Evolutionary conservation across 2,888 invertebrate genomes (phyloP).

Genomic region (Cheilosia variabilis): DNA sequence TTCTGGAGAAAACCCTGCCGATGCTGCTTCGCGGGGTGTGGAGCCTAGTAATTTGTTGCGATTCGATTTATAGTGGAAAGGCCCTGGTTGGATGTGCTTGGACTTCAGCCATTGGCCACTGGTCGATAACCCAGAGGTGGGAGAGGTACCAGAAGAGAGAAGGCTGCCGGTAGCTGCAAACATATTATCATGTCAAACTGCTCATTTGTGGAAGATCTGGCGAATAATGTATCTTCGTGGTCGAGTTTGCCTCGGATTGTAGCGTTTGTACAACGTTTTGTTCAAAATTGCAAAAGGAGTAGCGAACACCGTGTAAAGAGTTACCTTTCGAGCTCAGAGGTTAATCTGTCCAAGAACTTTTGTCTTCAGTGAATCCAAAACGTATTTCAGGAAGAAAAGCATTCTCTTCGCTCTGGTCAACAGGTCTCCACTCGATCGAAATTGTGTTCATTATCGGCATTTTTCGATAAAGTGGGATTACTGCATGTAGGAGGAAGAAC

Average conservation of each 20-base stretch:
- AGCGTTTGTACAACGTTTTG: neutral
- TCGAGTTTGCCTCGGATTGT: neutral
- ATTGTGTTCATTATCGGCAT: neutral
- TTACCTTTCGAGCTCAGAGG: neutral
- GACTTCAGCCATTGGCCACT: neutral
- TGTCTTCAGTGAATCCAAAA: neutral
- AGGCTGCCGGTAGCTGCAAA: neutral
- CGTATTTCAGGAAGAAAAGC: neutral
- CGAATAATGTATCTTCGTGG: constrained; percentile 21
- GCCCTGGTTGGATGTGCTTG: constrained; percentile 64
- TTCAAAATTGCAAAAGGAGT: too few relatives aligned
- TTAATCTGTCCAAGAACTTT: neutral
- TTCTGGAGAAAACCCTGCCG: too few relatives aligned
- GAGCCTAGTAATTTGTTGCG: constrained; percentile 48
- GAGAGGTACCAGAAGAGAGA: constrained; percentile 1
- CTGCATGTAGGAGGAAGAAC: neutral
- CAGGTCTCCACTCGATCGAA: neutral
- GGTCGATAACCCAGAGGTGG: too few relatives aligned
- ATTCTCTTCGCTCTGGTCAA: too few relatives aligned
- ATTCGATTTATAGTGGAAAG: constrained; percentile 75
- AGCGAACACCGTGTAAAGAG: too few relatives aligned
- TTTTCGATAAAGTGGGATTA: neutral
- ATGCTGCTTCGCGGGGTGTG: constrained; percentile 26
- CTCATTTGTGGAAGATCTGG: too few relatives aligned
- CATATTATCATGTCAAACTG: too few relatives aligned